Conservation (phyloP, 2,113 vertebrate genomes). For the Gymnocephalus cernua region DNA sequence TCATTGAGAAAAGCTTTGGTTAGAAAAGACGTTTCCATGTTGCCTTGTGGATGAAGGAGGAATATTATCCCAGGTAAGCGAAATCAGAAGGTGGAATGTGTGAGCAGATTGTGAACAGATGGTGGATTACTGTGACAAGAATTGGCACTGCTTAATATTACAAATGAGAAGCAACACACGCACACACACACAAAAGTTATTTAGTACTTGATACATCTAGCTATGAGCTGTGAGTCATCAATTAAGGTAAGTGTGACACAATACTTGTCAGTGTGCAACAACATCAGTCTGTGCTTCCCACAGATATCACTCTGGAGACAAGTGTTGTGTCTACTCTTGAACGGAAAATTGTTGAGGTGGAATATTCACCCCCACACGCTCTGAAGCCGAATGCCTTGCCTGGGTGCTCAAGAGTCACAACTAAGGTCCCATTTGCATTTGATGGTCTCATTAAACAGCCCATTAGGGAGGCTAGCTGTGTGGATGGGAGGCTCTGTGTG, state of each 20-base stretch:
- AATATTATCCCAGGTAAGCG: neutral
- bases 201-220: neutral
- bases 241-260: constrained; percentile 19
- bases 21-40: neutral
- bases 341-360: constrained; percentile 62
- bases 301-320: constrained; percentile 31
- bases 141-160: constrained; percentile 44
- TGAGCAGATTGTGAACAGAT: constrained; percentile 52
- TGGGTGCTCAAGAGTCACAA: constrained; percentile 51
- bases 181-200: neutral
- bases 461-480: constrained; percentile 50
- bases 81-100: constrained; percentile 11
- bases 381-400: constrained; percentile 42
- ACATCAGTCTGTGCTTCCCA: constrained; percentile 40
- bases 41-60: no score
- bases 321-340: constrained; percentile 50
- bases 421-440: constrained; percentile 68
- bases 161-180: constrained; percentile 38
- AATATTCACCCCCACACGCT: constrained; percentile 62
- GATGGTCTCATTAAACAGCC: constrained; percentile 67
- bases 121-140: constrained; percentile 37
- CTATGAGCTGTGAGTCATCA: constrained; percentile 25
- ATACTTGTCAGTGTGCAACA: constrained; percentile 26
- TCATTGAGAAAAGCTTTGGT: neutral
- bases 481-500: constrained; percentile 28